Base-by-base conservation (phyloP, 2,113 vertebrate species). In the Periophthalmus modestus region DNA sequence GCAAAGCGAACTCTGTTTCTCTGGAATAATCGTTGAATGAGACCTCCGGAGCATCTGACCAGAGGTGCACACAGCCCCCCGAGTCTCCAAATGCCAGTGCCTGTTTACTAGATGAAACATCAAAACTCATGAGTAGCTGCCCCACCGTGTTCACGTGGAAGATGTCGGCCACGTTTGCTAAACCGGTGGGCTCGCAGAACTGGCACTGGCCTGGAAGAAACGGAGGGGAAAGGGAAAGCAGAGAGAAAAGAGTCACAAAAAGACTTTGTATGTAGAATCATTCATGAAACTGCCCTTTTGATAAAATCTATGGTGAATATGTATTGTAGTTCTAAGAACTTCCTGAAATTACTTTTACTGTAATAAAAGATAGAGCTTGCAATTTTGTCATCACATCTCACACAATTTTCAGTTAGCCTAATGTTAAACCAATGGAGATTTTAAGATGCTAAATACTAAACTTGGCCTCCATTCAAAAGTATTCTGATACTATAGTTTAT, bases 181-280 rank as follows among this genome's bases (percentile, higher is more conserved):
- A 92, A 73, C 98, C 98, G 0, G 96, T 98, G 88, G 97, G 97
- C 85, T 99, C 98, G 0, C 98, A 99, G 91, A 99, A 99, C 92
- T 99, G 98, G 86, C 96, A 99, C 73, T 99, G 97, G 70, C 97
- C 98, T 99, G 79, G 0, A 7, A 0, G 15, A 21, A 15, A 24
- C 21, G 68, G 0, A 0, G 43, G 9, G 16, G 57, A 70, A 28
- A 47, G n/a, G 2, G 24, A n/a, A 11, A 12, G 34, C 54, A 36
- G 19, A 46, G 66, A 10, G 43, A 23, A 4, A 23, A 19, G 39
- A 43, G 7, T n/a, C 2, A 66, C 33, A 66, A 43, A 18, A 36
- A 65, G 14, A 1, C 34, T 19, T 16, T 7, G 18, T 5, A 34
- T 63, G 24, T 36, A 0, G 18, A 18, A 50, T 16, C 48, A 39